Evolutionary conservation across 2,113 vertebrate species (phyloP), one percentile per base, ranked within the genome.

Genomic region (Brachyistius frenatus): DNA sequence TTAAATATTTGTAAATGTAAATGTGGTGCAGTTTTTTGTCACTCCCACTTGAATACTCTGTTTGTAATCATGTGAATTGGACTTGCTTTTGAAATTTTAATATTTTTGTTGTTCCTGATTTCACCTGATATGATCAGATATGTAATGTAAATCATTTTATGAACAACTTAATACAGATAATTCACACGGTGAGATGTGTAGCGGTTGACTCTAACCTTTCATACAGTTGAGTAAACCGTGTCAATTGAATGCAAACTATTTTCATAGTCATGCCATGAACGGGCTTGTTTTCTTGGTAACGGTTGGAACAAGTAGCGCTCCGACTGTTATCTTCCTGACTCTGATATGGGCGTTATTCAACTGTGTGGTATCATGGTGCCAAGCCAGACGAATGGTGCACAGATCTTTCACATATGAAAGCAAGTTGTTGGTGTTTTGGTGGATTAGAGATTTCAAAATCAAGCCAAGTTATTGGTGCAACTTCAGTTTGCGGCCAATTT

Each of bases 51-150:
- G 30, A 44, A 78, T 67, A 23, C 14, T 57, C 46, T 80, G 32
- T 58, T 65, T 86, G 37, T 49, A 14, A 71, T 77, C 57, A 47
- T 53, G 50, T 73, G 52, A 57, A 50, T 66, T 66, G 64, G 68
- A 73, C 60, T 77, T 53, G 41, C 2, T 50, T 73, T 71, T 44
- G 5, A 78, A 46, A 80, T 73, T 3, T 80, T 10, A 0, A 16
- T 80, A 2, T 69, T 66, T 69, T 47, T 49, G 4, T 62, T 46
- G 37, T 31, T 39, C 8, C 15, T 73, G 32, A 46, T 64, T 80
- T 84, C 37, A 55, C 37, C 41, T 65, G 14, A 47, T 36, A 16
- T 67, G 11, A 69, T 71, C 31, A 56, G 46, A 68, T 30, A 33
- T 74, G 16, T 56, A 54, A 64, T 50, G 23, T 65, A 37, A 73